Conservation (phyloP, 1,140 invertebrate species). For the Bombus consobrinus region DNA sequence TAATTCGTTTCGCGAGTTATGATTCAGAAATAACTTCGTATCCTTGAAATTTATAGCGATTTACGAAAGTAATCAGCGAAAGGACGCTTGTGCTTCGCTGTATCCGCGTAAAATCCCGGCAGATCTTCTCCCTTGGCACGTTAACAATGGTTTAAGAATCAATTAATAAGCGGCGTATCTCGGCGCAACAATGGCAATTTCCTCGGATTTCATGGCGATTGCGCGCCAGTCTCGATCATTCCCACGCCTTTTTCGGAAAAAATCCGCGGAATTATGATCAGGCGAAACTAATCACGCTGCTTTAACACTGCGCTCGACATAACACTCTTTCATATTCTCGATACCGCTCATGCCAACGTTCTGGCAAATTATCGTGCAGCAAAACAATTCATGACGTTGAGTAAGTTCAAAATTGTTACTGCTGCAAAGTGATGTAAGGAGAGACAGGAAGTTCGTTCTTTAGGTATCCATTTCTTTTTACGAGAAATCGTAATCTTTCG, state of each 20-base stretch:
- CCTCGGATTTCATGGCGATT: neutral
- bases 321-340: slow-evolving; percentile 1
- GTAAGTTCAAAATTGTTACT: slow-evolving; percentile 29
- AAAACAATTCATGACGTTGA: neutral
- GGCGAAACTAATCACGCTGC: slow-evolving; percentile 26
- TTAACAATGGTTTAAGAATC: neutral
- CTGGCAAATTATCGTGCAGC: neutral
- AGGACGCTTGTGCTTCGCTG: neutral
- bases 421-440: neutral
- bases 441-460: neutral
- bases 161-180: slow-evolving; percentile 16
- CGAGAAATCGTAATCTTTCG: neutral
- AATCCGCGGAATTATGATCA: slow-evolving; percentile 30
- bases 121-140: neutral
- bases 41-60: slow-evolving; percentile 5
- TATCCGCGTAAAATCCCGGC: neutral
- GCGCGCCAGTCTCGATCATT: slow-evolving; percentile 4
- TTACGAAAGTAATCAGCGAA: neutral
- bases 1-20: neutral
- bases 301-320: slow-evolving; percentile 16
- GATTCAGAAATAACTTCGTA: neutral
- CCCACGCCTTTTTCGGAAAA: slow-evolving; percentile 22
- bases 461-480: neutral
- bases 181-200: slow-evolving; percentile 4
- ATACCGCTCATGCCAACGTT: slow-evolving; percentile 17